Evolutionary conservation across 2,797 vertebrate species (phyloP), one percentile per base, ranked within the genome.

Genomic region (Platyrinchus mystaceus): DNA sequence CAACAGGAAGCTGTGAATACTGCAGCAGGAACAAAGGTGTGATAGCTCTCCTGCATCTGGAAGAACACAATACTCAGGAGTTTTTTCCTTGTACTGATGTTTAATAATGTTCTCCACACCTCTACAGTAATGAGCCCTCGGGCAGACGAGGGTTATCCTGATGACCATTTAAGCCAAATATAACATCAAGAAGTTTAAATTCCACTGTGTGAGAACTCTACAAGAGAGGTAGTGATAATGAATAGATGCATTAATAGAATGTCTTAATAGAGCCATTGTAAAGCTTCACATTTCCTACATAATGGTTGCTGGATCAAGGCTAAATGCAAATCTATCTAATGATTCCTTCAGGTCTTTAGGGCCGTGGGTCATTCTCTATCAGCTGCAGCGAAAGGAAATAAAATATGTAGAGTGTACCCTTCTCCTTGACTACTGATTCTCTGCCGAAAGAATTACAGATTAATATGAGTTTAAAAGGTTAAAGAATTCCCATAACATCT

Each of bases 231-330:
- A 56, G 27, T 53, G 52, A 23, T 85, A 91, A 88, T 67, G 64
- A 87, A 85, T 64, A 90, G 60, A 27, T n/a, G 43, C 56, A 58
- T 87, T 89, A 95, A 78, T 81, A 75, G 80, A 91, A 62, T 37
- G 28, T 67, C 73, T 83, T 84, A 76, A 64, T 53, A 78, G 66
- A 85, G 46, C 52, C 63, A 30, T 67, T 89, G 41, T 71, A 64
- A 68, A 91, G 24, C 39, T 83, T 80, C 53, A 12, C 30, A 39
- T 88, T 91, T 93, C 63, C 39, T 75, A 26, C 23, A 5, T 63
- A 66, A 30, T 55, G 52, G 55, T 22, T 81, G 37, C 47, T 75
- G 85, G 49, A 71, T 90, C 50, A 59, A 84, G 47, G 73, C 46
- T 84, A 77, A 85, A 77, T 74, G 58, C 36, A 71, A 67, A 71